Evolutionary conservation across 2,888 invertebrate species (phyloP), one percentile per base, ranked within the genome.

Genomic region (Ephialtes manifestator): DNA sequence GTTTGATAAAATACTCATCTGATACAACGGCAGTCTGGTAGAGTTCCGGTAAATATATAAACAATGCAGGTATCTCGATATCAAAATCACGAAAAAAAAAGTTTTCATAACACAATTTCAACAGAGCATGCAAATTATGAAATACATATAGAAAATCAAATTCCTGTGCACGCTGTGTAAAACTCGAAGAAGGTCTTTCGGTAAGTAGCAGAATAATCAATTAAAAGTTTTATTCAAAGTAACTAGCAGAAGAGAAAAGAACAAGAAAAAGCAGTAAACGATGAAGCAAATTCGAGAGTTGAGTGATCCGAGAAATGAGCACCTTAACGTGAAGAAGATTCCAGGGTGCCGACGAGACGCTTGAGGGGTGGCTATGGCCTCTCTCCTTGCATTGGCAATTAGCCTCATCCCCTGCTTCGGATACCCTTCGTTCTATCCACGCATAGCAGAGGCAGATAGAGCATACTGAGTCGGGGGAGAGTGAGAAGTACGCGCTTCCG

Each of bases 361-460:
- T 70, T 35, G 82, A 53, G 75, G 89, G 86, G 78, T 65, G 75
- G 81, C 75, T 84, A 31, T 82, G 55, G 86, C 68, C 67, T 92
- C 89, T 92, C 89, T 90, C 91, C 92, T 92, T 92, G 92, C 93
- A 92, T 92, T 89, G 92, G 92, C 93, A 93, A 93, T 93, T 93
- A 93, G 92, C 90, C 91, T 91, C 92, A 92, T 92, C 92, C 91
- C 90, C 89, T 87, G 81, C 87, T 75, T 75, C 87, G 90, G 90
- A 92, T 92, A 90, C 90, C 91, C 90, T 90, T 90, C 91, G 90
- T 89, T 88, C 90, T 90, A 90, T 91, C 91, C 87, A 88, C 89
- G 85, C 85, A 83, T 80, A 83, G 79, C 79, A 75, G 75, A 75
- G 70, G 65, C 75, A 60, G 75, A 68, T 60, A 24, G 46, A 67